These are phyloP conservation scores for Florisuga fusca DNA, from an alignment of 2,797 vertebrate species.

Conservation along the genomic window DNA sequence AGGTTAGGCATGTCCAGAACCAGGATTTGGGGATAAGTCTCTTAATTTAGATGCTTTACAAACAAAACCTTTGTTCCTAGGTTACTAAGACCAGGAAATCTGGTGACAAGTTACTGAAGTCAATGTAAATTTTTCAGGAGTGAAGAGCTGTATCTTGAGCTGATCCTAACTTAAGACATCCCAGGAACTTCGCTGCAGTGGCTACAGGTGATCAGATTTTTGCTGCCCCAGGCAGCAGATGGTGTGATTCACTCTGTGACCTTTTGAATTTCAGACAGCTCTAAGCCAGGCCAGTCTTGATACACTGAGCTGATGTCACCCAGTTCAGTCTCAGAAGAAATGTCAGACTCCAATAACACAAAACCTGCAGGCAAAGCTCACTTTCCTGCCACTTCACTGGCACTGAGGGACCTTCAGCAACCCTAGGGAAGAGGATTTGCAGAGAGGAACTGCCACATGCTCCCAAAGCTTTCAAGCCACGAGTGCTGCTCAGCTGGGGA, in stretches of 20 bases:
- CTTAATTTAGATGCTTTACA: background rate
- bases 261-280: background rate
- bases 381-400: background rate
- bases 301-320: background rate
- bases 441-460: fast-evolving
- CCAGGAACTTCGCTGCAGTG: background rate
- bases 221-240: background rate
- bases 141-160: background rate
- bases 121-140: slow-evolving; percentile 15
- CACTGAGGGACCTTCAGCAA: background rate
- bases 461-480: background rate
- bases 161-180: background rate
- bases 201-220: background rate
- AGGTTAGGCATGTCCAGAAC: background rate
- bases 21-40: background rate
- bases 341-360: background rate
- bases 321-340: background rate
- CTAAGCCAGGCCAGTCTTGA: background rate
- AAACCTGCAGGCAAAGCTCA: background rate
- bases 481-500: background rate
- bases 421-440: background rate
- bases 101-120: slow-evolving; percentile 14
- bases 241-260: background rate
- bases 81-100: slow-evolving; percentile 14
- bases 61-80: background rate